phyloP scores from a whole-genome alignment of 92 coral and sea anemone species.

The Desmophyllum pertusum region DNA sequence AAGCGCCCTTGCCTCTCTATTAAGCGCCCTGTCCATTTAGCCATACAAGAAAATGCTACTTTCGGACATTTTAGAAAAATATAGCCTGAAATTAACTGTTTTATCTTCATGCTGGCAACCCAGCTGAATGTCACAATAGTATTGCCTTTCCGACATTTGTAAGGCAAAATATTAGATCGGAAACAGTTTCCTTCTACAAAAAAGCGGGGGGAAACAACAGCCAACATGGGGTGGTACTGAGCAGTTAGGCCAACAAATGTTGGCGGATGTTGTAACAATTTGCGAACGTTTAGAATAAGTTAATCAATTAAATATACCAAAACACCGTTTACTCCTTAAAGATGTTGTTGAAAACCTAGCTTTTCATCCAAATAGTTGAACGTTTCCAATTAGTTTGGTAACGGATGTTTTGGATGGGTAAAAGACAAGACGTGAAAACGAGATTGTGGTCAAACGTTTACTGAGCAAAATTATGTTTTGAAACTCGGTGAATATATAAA shows the following conservation, averaged over 20 bases:
- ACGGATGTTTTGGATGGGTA: neutral
- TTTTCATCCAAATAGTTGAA: too few relatives aligned
- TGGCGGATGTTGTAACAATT: neutral
- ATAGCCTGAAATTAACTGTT: neutral
- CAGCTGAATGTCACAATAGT: neutral
- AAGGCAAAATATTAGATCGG: neutral
- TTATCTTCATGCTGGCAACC: too few relatives aligned
- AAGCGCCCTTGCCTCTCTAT: too few relatives aligned
- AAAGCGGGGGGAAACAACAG: neutral
- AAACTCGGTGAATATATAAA: neutral
- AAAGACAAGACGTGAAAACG: neutral
- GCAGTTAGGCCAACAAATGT: neutral
- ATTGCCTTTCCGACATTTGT: neutral
- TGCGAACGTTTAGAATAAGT: neutral
- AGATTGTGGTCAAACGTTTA: too few relatives aligned
- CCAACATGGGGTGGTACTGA: neutral
- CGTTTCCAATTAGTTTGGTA: neutral
- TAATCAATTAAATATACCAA: neutral
- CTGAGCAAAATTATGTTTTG: neutral
- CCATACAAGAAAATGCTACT: neutral
- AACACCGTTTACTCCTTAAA: neutral
- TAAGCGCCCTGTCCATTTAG: too few relatives aligned
- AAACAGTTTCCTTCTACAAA: neutral
- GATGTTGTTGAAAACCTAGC: neutral
- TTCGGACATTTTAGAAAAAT: neutral